Percentiles rank a stretch among this genome's conserved stretches.
Evolutionary conservation across 2,113 vertebrate genomes (phyloP).

Genomic region (Dicrurus megarhynchus): DNA sequence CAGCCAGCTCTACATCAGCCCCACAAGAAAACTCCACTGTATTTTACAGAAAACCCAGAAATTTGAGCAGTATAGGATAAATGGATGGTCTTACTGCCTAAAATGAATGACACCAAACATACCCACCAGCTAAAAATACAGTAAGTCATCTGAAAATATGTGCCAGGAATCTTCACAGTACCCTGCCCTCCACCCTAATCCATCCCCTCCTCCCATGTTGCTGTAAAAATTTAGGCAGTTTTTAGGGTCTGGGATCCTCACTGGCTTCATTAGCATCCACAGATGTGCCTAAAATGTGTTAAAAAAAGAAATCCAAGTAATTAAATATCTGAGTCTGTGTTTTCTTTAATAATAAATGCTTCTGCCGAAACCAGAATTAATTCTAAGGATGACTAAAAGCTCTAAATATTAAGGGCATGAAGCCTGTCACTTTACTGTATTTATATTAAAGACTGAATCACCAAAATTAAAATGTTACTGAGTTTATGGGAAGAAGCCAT

Average conservation of each 20-base stretch:
- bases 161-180: not conserved
- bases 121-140: slow-evolving; percentile 44
- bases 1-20: not conserved
- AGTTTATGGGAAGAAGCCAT: slow-evolving; percentile 1
- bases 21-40: not conserved
- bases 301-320: slow-evolving; percentile 10
- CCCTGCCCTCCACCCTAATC: not conserved
- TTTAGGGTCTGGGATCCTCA: not conserved
- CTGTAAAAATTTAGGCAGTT: not conserved
- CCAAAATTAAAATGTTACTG: slow-evolving; percentile 11
- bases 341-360: slow-evolving; percentile 4
- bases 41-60: not conserved
- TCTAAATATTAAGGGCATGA: not conserved
- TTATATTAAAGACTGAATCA: slow-evolving; percentile 28
- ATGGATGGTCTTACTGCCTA: not conserved
- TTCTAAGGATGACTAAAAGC: slow-evolving; percentile 30
- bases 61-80: not conserved
- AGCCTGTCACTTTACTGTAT: not conserved
- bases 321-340: slow-evolving; percentile 14
- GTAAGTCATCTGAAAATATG: not conserved
- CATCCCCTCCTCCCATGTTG: not conserved
- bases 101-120: slow-evolving; percentile 22
- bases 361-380: not conserved
- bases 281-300: slow-evolving; percentile 15
- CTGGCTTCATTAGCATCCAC: slow-evolving; percentile 6